A percentile compares a stretch with the other conserved stretches of the same genome.
Conservation (phyloP, 2,888 invertebrate species). For the Thelaira solivaga region DNA sequence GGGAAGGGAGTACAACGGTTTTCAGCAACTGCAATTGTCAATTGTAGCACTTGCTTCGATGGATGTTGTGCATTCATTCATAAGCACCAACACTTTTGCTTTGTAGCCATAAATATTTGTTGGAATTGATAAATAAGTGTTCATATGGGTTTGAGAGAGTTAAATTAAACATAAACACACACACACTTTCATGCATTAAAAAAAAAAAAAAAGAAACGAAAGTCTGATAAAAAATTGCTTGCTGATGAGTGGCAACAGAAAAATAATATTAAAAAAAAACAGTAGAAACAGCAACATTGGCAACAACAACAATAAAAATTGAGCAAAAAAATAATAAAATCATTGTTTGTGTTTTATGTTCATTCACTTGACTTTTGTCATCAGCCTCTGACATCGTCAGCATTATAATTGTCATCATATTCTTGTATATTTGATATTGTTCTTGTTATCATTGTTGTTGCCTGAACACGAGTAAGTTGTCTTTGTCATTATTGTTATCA, state of each 20-base stretch:
- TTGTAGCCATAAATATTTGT: conserved; percentile 33
- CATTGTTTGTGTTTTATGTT: conserved; percentile 34
- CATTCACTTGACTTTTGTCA: conserved; percentile 60
- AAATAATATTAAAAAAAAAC: conserved; percentile 13
- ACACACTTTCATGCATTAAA: no score
- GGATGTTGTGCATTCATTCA: conserved; percentile 6
- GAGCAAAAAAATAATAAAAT: not conserved
- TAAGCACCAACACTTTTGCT: not conserved
- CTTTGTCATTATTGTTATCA: conserved; percentile 38
- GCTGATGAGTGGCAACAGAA: conserved; percentile 11
- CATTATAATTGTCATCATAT: conserved; percentile 58
- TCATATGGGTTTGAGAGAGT: not conserved
- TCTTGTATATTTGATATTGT: conserved; percentile 12
- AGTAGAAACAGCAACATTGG: conserved; percentile 11
- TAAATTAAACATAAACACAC: not conserved
- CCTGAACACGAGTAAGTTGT: conserved; percentile 2
- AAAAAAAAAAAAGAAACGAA: conserved; percentile 11
- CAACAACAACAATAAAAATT: conserved; percentile 13
- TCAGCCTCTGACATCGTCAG: conserved; percentile 57
- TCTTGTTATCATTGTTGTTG: not conserved
- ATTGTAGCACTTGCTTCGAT: conserved; percentile 43
- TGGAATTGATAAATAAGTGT: conserved; percentile 10
- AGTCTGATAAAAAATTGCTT: not conserved
- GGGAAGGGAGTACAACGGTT: not conserved
- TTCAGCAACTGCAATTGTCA: conserved; percentile 46